Percentiles rank a stretch among this genome's conserved stretches.
phyloP scores from a whole-genome alignment of 2,888 invertebrate species.

The Drosophila macrospina region DNA sequence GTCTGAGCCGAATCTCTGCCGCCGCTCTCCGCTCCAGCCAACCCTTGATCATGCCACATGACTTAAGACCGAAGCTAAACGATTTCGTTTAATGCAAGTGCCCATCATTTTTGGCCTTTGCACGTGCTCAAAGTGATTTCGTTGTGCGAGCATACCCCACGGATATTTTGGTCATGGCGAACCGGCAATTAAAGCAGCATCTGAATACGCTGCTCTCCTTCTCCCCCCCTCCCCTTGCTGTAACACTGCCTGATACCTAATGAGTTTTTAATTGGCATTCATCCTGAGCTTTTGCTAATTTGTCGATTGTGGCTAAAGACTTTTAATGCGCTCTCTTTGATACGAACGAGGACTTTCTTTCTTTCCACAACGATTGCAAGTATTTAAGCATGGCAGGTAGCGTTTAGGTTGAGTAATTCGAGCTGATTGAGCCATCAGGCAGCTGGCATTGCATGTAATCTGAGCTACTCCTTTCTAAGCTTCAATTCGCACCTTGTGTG shows the following conservation, averaged over 20 bases:
- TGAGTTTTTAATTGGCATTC: constrained; percentile 74
- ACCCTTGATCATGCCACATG: constrained; percentile 9
- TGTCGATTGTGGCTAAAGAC: constrained; percentile 49
- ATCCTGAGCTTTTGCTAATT: constrained; percentile 54
- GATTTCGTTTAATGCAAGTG: constrained; percentile 79
- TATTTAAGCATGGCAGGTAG: constrained; percentile 1
- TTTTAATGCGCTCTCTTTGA: constrained; percentile 13
- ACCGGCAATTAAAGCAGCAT: constrained; percentile 72
- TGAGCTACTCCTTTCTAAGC: constrained; percentile 66
- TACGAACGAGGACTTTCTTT: constrained; percentile 38
- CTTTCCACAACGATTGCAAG: constrained; percentile 1
- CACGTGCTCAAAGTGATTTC: constrained; percentile 75
- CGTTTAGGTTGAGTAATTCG: constrained; percentile 47
- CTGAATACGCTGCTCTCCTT: constrained; percentile 32
- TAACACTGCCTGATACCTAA: constrained; percentile 47
- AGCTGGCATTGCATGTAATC: constrained; percentile 60
- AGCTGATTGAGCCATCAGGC: constrained; percentile 72
- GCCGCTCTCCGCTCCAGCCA: not conserved
- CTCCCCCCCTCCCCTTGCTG: not conserved
- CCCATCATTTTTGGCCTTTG: constrained; percentile 72
- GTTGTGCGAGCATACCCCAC: constrained; percentile 44
- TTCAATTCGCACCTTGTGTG: constrained; percentile 60
- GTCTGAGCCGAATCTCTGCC: constrained; percentile 34
- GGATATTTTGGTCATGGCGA: constrained; percentile 72
- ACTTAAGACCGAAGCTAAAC: constrained; percentile 60